phyloP scores from a whole-genome alignment of 2,888 invertebrate species.

The Callimorpha dominula region DNA sequence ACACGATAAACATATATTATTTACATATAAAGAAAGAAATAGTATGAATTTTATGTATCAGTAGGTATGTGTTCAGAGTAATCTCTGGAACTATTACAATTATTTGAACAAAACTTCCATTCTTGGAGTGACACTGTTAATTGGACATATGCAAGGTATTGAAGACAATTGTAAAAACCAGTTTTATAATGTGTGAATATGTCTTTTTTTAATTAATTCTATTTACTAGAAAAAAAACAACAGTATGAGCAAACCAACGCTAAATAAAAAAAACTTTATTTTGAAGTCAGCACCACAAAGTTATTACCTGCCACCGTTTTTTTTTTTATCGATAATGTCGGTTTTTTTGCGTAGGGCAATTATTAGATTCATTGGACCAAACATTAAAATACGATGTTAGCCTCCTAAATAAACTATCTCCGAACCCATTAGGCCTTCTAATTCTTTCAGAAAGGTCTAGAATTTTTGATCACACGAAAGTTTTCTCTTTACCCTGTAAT shows the following conservation, averaged over 20 bases:
- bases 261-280: neutral
- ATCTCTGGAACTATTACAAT: neutral
- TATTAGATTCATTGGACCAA: neutral
- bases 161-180: too few relatives aligned
- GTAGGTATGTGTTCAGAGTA: neutral
- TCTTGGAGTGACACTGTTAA: neutral
- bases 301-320: neutral
- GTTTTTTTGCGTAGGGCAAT: neutral
- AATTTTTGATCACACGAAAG: neutral
- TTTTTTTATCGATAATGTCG: neutral
- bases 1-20: neutral
- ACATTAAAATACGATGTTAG: neutral
- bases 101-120: neutral
- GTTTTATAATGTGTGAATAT: too few relatives aligned
- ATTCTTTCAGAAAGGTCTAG: neutral
- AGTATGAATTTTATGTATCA: neutral
- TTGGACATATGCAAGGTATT: neutral
- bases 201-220: neutral
- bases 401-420: neutral
- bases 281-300: neutral
- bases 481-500: conserved; percentile 4
- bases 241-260: neutral
- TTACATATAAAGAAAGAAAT: neutral
- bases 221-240: neutral
- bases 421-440: neutral